phyloP scores from a whole-genome alignment of 2,797 vertebrate genomes.

The Columba guinea region DNA sequence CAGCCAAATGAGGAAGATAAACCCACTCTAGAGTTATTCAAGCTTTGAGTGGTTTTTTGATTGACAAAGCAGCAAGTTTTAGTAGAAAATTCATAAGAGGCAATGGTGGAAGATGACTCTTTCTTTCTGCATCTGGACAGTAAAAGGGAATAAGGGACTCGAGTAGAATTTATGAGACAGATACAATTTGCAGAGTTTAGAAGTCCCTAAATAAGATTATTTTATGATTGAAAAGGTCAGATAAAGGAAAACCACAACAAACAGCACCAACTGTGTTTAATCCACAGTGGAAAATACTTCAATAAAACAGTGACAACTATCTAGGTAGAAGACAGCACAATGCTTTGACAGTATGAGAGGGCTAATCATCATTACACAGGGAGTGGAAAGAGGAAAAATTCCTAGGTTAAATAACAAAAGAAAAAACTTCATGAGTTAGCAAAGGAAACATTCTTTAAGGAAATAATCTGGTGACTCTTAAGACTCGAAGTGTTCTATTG shows the following conservation, averaged over 20 bases:
- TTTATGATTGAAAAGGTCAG: not conserved
- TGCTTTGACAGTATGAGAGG: not conserved
- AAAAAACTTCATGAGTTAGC: not conserved
- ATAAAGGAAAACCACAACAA: not conserved
- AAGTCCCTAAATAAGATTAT: not conserved
- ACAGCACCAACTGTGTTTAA: rapidly evolving
- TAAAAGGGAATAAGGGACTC: slow-evolving; percentile 13
- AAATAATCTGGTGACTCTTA: not conserved
- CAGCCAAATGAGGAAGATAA: not conserved
- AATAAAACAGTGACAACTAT: not conserved
- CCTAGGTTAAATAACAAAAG: not conserved
- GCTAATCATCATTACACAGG: not conserved
- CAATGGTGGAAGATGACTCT: not conserved
- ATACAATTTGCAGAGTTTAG: slow-evolving; percentile 55
- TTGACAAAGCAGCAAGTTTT: not conserved
- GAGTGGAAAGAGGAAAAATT: not conserved
- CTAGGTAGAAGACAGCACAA: not conserved
- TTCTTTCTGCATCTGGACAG: not conserved
- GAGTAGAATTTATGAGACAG: slow-evolving; percentile 61
- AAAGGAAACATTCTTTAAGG: not conserved
- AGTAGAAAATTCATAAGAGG: not conserved
- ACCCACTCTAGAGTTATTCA: not conserved
- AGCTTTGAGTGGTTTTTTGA: not conserved
- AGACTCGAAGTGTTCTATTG: not conserved
- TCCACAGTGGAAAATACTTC: not conserved